These are phyloP conservation scores for Metopolophium dirhodum DNA, from an alignment of 1,140 invertebrate species.

Conservation along the genomic window DNA sequence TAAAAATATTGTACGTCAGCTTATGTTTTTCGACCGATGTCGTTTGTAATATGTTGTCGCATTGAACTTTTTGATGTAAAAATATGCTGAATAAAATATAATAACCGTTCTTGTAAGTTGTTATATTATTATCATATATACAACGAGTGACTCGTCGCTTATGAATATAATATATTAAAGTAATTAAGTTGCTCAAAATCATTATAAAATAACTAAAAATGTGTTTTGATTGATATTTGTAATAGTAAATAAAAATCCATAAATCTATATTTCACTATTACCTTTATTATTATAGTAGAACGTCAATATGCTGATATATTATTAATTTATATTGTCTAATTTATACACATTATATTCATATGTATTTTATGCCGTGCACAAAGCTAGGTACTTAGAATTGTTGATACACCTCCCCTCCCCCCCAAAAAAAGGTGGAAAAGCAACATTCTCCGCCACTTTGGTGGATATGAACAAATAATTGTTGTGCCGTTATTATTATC, in stretches of 20 bases:
- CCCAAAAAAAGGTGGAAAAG: too few species aligned
- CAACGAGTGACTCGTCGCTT: background rate
- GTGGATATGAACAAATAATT: background rate
- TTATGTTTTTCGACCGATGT: background rate
- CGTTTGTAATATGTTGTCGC: background rate
- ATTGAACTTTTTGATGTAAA: background rate
- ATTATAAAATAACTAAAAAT: background rate
- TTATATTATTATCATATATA: background rate
- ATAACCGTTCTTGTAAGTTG: background rate
- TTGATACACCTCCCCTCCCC: background rate
- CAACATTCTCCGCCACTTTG: background rate
- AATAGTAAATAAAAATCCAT: background rate
- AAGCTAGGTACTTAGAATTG: background rate
- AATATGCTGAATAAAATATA: background rate
- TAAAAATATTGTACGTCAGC: background rate
- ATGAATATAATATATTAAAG: too few species aligned
- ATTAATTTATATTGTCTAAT: too few species aligned
- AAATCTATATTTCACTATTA: background rate
- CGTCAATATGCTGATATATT: too few species aligned
- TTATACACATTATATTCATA: too few species aligned
- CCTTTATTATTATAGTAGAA: too few species aligned
- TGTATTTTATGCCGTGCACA: background rate
- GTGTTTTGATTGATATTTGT: background rate
- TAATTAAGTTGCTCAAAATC: background rate
- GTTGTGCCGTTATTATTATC: background rate